These are phyloP conservation scores for Poeciliopsis retropinna DNA, from an alignment of 2,113 vertebrate species.

Conservation along the genomic window DNA sequence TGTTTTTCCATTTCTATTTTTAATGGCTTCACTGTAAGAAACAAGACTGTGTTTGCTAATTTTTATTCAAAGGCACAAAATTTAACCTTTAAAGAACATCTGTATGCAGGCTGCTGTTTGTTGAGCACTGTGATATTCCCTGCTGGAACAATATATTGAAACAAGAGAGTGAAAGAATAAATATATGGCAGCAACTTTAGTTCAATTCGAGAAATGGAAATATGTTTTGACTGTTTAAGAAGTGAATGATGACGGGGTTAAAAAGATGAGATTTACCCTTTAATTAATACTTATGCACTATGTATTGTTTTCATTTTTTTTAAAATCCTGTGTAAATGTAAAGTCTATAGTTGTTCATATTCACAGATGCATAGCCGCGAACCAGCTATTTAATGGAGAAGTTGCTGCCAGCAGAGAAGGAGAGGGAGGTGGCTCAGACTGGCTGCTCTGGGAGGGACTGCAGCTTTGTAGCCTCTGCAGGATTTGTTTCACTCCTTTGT, in stretches of 20 bases:
- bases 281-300: background rate
- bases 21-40: slow-evolving; percentile 10
- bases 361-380: slow-evolving; percentile 51
- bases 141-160: background rate
- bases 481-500: slow-evolving; percentile 82
- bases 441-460: slow-evolving; percentile 79
- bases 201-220: background rate
- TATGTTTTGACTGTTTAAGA: background rate
- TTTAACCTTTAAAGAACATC: background rate
- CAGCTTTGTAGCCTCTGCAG: slow-evolving; percentile 81
- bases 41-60: background rate
- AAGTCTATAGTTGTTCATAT: background rate
- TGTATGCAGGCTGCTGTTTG: background rate
- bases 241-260: background rate
- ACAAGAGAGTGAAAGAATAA: background rate
- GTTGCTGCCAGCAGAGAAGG: slow-evolving; percentile 77
- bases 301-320: background rate
- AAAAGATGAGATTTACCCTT: background rate
- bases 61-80: slow-evolving; percentile 1
- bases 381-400: slow-evolving; percentile 81
- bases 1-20: slow-evolving; percentile 13
- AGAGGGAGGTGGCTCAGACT: slow-evolving; percentile 57
- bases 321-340: background rate
- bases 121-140: background rate
- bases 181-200: no score